Evolutionary conservation across 92 coral and sea anemone species (phyloP).

Genomic region (Porites lobata): DNA sequence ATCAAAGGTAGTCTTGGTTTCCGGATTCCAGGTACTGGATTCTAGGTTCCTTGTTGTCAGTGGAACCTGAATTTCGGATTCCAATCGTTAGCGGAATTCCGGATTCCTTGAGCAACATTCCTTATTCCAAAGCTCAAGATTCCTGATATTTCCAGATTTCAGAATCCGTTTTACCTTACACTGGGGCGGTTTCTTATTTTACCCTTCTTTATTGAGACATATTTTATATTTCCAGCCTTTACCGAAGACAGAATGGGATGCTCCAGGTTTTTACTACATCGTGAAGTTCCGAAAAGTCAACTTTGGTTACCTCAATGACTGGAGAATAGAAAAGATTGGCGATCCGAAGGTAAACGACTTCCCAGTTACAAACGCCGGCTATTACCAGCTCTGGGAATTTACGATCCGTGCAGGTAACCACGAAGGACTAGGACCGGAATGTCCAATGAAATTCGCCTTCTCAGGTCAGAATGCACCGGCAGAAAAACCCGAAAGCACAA

Average conservation of each 20-base stretch:
- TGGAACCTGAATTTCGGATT: no score
- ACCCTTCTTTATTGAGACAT: not conserved
- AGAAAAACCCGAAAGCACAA: slow-evolving; percentile 56
- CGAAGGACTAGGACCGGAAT: slow-evolving; percentile 75
- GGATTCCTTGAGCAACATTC: no score
- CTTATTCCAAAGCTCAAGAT: no score
- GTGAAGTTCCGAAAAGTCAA: slow-evolving; percentile 50
- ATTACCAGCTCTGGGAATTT: slow-evolving; percentile 82
- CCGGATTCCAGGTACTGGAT: no score
- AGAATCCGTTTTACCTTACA: no score
- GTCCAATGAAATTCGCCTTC: slow-evolving; percentile 56
- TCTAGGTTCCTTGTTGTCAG: no score
- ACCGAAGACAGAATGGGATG: slow-evolving; percentile 79
- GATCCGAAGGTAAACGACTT: slow-evolving; percentile 39
- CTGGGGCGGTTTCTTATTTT: no score
- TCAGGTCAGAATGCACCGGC: slow-evolving; percentile 93
- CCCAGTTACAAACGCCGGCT: slow-evolving; percentile 77
- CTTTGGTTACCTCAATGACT: not conserved
- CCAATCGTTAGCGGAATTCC: no score
- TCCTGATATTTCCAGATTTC: no score
- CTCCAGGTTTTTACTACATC: slow-evolving; percentile 60
- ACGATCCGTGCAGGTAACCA: slow-evolving; percentile 68
- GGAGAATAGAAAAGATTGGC: slow-evolving; percentile 29
- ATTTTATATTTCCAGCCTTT: slow-evolving; percentile 66
- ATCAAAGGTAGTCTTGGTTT: no score